Evolutionary conservation across 53 echinoderm and acorn worm genomes (phyloP), one percentile per base, ranked within the genome.

Genomic region (Patiria pectinifera): DNA sequence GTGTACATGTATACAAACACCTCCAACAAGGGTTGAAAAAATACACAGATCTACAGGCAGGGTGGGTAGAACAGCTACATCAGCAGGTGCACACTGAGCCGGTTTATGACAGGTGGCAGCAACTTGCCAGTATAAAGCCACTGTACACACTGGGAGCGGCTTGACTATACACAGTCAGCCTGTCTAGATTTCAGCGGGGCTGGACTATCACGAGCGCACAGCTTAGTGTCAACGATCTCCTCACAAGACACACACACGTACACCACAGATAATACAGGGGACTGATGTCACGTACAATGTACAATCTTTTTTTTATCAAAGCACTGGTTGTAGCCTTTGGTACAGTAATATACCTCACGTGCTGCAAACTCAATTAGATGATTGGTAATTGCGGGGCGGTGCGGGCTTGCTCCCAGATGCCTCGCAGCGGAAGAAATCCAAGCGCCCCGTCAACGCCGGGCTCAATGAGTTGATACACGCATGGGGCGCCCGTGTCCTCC

Each of bases 321-420:
- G 74, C 22, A 74, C n/a, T 23, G 10, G 74, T 18, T 16, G 74
- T 45, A 10, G 80, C 45, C 45, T 79, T 45, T 45, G 46, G 80
- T 79, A 24, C 74, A 74, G 74, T 79, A 47, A 45, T 45, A 79
- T 79, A 46, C 80, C 80, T 79, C 80, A 46, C 47, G 80, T 79
- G 80, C 44, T 45, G 48, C 46, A 7, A 15, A 79, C 80, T 79
- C 16, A 19, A 79, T 79, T 79, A 79, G 45, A 79, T 45, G 48
- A 79, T 44, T 45, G 24, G 80, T 79, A 79, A 79, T 79, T 2
- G 80, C 19, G 21, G 48, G 80, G 48, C 11, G 46, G 80, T 79
- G 47, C 48, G 12, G 16, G 47, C 47, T 47, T 11, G 45, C 80
- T 79, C 80, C 48, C 11, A 5, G 80, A 5, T 47, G 80, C 48